Base-by-base conservation (phyloP, 1,140 invertebrate species). In the Drosophila nigrodunni region DNA sequence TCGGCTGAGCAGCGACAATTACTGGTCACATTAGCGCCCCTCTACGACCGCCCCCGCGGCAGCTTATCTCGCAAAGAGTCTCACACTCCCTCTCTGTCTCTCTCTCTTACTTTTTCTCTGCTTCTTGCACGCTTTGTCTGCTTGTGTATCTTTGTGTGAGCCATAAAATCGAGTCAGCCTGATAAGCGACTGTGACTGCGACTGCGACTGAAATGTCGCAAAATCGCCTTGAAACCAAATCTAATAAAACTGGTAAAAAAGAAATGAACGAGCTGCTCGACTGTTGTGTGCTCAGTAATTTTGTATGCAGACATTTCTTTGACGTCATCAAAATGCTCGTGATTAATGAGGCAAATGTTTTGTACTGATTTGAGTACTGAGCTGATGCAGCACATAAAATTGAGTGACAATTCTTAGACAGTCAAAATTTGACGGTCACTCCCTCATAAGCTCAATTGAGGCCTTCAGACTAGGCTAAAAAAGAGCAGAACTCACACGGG, bases 141-240 rank as follows among this genome's bases (percentile, higher is more conserved):
- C 41, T 9, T 49, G 47, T 46, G 35, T 46, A 34, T 50, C 37
- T 66, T 39, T 57, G 35, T 57, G 35, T 41, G 13, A 49, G 52
- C 18, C 72, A 81, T 82, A 79, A 82, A 82, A 87, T 65, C 35
- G 74, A 57, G 47, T 69, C 21, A 47, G 47, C 30, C 52, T 80
- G 83, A 89, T 88, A 88, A 89, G 80, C 34, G 39, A 41, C 39
- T 10, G 11, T 11, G n/a, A 43, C n/a, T 10, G 11, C 41, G n/a
- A 43, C n/a, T 43, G 41, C 11, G 4, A 43, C 41, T 13, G 67
- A 87, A 87, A 72, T 88, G 83, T 88, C 80, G 83, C 83, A 83
- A 88, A 88, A 88, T 82, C 70, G 74, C 75, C 74, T 73, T 68
- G 66, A 75, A 74, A 73, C 59, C 73, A 76, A 55, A 82, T 78